phyloP scores from a whole-genome alignment of 2,113 vertebrate species.

The Oreochromis tanganicae region DNA sequence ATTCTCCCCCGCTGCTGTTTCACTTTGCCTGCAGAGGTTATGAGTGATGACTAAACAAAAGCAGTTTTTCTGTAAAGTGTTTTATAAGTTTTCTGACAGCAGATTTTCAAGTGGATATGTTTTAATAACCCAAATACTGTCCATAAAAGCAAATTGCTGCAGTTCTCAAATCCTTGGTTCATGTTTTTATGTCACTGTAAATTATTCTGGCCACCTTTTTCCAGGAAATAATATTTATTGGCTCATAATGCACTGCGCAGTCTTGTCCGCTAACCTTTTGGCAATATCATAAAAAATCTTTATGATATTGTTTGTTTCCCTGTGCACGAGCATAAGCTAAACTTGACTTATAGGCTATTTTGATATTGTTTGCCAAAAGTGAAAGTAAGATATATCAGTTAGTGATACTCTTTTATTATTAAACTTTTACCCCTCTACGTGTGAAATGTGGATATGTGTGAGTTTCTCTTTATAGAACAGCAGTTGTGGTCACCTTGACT shows the following conservation, averaged over 20 bases:
- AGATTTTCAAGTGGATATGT: not conserved
- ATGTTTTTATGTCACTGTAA: not conserved
- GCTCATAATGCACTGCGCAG: not conserved
- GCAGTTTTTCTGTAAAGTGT: not conserved
- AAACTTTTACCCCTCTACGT: not conserved
- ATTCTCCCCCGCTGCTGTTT: slow-evolving; percentile 51
- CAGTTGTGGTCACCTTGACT: not conserved
- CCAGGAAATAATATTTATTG: not conserved
- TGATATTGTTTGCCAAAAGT: not conserved
- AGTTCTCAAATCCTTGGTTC: not conserved
- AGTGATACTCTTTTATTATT: not conserved
- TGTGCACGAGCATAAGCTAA: not conserved
- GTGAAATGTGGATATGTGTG: not conserved
- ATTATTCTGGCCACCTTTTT: not conserved
- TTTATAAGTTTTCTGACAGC: slow-evolving; percentile 25
- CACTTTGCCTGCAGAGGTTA: slow-evolving; percentile 22
- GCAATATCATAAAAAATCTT: not conserved
- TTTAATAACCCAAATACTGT: not conserved
- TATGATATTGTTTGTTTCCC: not conserved
- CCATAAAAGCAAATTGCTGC: not conserved
- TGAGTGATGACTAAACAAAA: slow-evolving; percentile 57
- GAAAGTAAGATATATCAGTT: not conserved
- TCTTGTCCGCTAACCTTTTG: not conserved
- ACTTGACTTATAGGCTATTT: not conserved
- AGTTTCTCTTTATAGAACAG: not conserved